Evolutionary conservation across 2,113 vertebrate species (phyloP).

Genomic region (Myiopsitta monachus): DNA sequence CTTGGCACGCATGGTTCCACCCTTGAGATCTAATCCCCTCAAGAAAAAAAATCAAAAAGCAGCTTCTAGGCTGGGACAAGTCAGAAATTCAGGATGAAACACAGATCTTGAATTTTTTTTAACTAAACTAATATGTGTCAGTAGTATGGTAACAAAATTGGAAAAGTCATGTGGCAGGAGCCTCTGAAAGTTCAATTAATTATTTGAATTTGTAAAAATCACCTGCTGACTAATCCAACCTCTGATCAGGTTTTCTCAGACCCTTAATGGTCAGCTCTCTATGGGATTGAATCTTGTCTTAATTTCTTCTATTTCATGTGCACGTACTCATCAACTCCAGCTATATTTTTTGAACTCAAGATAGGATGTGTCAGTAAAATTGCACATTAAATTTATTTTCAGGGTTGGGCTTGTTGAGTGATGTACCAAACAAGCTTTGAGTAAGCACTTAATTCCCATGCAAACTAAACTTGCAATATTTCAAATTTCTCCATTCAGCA

Average conservation of each 20-base stretch:
- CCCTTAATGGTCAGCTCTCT: neutral
- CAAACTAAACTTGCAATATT: neutral
- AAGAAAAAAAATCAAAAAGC: neutral
- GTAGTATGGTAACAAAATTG: neutral
- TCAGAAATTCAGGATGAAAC: neutral
- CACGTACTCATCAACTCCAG: neutral
- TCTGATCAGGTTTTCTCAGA: neutral
- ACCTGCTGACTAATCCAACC: neutral
- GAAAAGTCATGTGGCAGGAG: accelerated
- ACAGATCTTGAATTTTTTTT: neutral
- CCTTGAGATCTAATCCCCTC: neutral
- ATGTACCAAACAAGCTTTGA: neutral
- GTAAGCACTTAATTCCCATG: neutral
- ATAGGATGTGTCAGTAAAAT: neutral
- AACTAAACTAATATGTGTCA: neutral
- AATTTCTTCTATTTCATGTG: accelerated
- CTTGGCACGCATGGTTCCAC: accelerated
- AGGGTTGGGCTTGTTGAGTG: neutral
- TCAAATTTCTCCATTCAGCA: neutral
- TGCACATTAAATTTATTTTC: neutral
- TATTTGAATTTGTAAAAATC: neutral
- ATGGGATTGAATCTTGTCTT: accelerated
- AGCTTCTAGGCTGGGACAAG: neutral
- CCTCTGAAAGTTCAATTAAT: neutral
- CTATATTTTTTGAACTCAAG: neutral